Conservation (phyloP, 2,113 vertebrate species). For the Cyprinus carpio region DNA sequence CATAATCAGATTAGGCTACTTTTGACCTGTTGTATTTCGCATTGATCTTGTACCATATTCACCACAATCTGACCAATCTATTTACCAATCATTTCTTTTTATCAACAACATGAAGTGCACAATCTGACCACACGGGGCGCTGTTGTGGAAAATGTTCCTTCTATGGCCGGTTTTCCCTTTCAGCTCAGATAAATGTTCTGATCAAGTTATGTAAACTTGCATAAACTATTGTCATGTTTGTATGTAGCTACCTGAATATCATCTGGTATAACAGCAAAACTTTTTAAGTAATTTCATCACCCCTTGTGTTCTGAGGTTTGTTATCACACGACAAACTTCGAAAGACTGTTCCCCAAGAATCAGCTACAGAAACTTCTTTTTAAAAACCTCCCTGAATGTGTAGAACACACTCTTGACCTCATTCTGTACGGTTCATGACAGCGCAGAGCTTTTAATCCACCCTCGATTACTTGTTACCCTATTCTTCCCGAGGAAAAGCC, state of each 20-base stretch:
- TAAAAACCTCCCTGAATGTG: background rate
- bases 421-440: background rate
- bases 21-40: too few species aligned
- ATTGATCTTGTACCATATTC: too few species aligned
- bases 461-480: constrained; percentile 6
- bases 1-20: too few species aligned
- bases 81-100: too few species aligned
- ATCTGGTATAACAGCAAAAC: background rate
- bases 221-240: background rate
- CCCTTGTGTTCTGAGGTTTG: background rate
- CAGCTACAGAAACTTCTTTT: background rate
- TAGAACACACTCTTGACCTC: background rate
- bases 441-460: background rate
- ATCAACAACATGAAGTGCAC: too few species aligned
- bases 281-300: background rate
- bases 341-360: background rate
- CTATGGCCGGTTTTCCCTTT: background rate
- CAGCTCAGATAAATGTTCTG: too few species aligned
- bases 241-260: background rate
- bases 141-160: background rate
- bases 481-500: background rate
- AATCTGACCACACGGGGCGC: background rate
- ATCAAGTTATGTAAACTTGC: background rate
- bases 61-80: too few species aligned
- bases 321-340: background rate